Evolutionary conservation across 2,113 vertebrate genomes (phyloP).

Genomic region (Scomber scombrus): DNA sequence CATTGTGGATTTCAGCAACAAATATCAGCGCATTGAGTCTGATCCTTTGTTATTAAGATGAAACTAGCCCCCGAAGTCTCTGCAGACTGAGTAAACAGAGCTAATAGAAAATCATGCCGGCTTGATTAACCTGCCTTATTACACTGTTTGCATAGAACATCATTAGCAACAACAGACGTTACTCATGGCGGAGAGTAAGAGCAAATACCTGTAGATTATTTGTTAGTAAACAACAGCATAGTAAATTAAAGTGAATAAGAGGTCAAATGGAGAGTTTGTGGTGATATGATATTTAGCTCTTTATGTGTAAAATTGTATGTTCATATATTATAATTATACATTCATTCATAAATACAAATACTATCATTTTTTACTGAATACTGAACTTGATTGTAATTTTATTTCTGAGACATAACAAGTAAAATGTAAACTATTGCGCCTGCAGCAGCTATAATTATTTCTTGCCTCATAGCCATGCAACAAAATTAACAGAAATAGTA

Average conservation of each 20-base stretch:
- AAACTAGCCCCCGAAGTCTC: slow-evolving; percentile 72
- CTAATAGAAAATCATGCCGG: slow-evolving; percentile 72
- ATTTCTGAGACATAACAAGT: not conserved
- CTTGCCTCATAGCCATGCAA: not conserved
- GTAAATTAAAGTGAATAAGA: slow-evolving; percentile 18
- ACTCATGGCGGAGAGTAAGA: slow-evolving; percentile 66
- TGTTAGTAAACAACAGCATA: slow-evolving; percentile 37
- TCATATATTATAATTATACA: not conserved
- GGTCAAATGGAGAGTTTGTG: slow-evolving; percentile 25
- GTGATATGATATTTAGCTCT: not conserved
- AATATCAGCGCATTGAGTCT: slow-evolving; percentile 60
- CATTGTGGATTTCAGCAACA: slow-evolving; percentile 50
- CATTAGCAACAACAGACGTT: slow-evolving; percentile 73
- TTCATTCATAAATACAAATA: slow-evolving; percentile 1
- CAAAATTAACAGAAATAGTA: not conserved
- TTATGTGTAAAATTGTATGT: not conserved
- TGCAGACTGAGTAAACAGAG: slow-evolving; percentile 75
- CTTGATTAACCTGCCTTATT: slow-evolving; percentile 75
- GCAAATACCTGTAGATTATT: slow-evolving; percentile 47
- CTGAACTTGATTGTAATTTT: not conserved
- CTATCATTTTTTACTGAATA: not conserved
- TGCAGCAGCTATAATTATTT: not conserved
- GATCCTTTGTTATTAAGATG: slow-evolving; percentile 77
- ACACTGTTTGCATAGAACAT: slow-evolving; percentile 73
- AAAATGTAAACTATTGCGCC: not conserved